A percentile compares a stretch with the other conserved stretches of the same genome.
phyloP scores from a whole-genome alignment of 2,113 vertebrate species.

The Gymnarchus niloticus region DNA sequence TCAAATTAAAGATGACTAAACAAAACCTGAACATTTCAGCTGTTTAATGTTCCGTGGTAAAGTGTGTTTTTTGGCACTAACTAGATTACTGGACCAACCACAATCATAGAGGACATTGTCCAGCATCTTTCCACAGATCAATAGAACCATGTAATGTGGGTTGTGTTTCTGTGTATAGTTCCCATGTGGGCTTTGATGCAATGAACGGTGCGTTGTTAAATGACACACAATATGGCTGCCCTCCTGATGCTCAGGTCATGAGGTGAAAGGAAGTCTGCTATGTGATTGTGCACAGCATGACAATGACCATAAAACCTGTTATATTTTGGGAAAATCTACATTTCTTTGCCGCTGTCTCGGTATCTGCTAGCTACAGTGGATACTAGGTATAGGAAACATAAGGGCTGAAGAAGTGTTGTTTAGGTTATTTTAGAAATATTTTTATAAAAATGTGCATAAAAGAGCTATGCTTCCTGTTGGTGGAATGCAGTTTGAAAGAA shows the following conservation, averaged over 20 bases:
- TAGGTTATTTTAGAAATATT: too few relatives aligned
- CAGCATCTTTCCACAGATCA: background rate
- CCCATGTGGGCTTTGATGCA: background rate
- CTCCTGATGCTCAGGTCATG: background rate
- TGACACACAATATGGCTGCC: background rate
- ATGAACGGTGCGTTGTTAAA: background rate
- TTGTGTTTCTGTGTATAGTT: background rate
- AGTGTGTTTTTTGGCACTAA: background rate
- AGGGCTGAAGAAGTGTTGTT: background rate
- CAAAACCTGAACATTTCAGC: background rate
- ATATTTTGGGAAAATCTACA: background rate
- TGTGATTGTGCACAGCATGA: background rate
- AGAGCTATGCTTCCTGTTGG: background rate
- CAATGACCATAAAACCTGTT: background rate
- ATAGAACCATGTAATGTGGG: background rate
- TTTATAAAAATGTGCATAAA: too few relatives aligned
- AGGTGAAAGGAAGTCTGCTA: background rate
- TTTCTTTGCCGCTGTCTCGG: background rate
- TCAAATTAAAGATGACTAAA: background rate
- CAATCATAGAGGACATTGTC: background rate
- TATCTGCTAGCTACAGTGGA: background rate
- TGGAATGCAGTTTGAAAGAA: background rate
- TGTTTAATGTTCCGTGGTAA: background rate
- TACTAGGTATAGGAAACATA: background rate
- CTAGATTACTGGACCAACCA: background rate